Base-by-base conservation (phyloP, 2,797 vertebrate genomes). In the Morus bassanus region DNA sequence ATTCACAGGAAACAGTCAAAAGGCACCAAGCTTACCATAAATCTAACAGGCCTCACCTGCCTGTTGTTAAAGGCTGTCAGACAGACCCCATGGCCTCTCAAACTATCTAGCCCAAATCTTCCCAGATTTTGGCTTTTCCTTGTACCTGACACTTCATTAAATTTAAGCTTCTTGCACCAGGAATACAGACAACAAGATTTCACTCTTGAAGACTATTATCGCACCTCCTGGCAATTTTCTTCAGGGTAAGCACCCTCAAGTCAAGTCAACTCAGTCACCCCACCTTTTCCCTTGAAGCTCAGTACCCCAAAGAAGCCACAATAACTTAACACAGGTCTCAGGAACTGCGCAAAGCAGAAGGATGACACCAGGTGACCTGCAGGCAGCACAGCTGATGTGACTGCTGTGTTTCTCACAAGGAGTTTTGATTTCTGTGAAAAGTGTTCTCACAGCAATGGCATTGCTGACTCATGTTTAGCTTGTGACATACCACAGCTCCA, bases 401-500 rank as follows among this genome's bases (percentile, higher is more conserved):
- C 0, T 24, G 23, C 68, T 64, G 25, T 2, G 4, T 27, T 93
- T 65, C 85, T 70, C 74, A 51, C 56, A 22, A 76, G 54, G 50
- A 82, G 27, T 61, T 93, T 3, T 41, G 57, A 94, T 78, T 95
- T 94, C 87, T 72, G 13, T 30, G 67, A 16, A 39, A 83, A 94
- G 48, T 17, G 37, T 78, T 93, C 70, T 92, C 74, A 53, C 56
- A 88, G 69, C 57, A 65, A 76, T 31, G 73, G 56, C 87, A 77
- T 3, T 96, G 93, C 96, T 96, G 95, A 95, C 82, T 95, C 95
- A 92, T 2, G 17, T 72, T 81, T 75, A 92, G 89, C 81, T 85
- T 83, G 67, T 85, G 70, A 83, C 68, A 92, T 24, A 57, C 51
- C 68, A 83, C 77, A 89, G 82, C 65, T 85, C 81, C 53, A 70